phyloP scores from a whole-genome alignment of 2,888 invertebrate genomes.

The Synanthedon formicaeformis region DNA sequence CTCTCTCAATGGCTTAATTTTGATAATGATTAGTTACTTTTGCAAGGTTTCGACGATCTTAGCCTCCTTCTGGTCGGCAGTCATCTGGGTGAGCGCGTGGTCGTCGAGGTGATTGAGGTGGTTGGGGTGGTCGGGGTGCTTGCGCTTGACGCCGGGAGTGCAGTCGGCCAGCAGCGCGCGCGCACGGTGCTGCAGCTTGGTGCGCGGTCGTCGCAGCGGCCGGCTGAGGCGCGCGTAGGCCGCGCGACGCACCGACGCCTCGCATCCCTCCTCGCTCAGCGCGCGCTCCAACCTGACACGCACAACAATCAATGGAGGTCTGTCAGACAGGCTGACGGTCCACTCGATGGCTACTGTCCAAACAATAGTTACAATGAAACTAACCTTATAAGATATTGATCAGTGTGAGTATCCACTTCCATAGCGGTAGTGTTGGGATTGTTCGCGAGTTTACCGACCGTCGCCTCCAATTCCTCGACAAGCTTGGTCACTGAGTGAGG shows the following conservation, averaged over 20 bases:
- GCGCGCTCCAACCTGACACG: conserved; percentile 26
- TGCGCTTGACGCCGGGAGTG: conserved; percentile 23
- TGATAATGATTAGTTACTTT: conserved; percentile 19
- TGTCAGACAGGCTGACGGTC: too few species aligned
- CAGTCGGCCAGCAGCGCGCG: conserved; percentile 6
- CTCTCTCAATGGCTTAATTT: too few species aligned
- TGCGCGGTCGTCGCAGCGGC: conserved; percentile 20
- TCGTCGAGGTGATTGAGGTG: conserved; percentile 14
- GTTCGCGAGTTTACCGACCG: conserved; percentile 16
- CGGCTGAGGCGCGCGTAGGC: conserved; percentile 31
- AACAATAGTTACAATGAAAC: too few species aligned
- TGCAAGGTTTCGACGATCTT: conserved; percentile 40
- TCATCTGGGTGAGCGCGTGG: conserved; percentile 23
- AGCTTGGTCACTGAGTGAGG: conserved; percentile 24
- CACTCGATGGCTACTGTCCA: too few species aligned
- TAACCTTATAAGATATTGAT: conserved; percentile 32
- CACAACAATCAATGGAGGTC: too few species aligned
- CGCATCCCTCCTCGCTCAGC: conserved; percentile 11
- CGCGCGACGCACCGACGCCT: conserved; percentile 13
- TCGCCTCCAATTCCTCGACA: conserved; percentile 34
- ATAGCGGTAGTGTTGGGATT: conserved; percentile 16
- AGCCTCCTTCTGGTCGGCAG: conserved; percentile 34
- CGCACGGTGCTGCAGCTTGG: conserved; percentile 19
- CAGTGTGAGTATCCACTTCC: conserved; percentile 21
- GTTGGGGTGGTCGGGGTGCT: conserved; percentile 22